Base-by-base conservation (phyloP, 1,140 invertebrate genomes). In the Himalopsyche phryganea region DNA sequence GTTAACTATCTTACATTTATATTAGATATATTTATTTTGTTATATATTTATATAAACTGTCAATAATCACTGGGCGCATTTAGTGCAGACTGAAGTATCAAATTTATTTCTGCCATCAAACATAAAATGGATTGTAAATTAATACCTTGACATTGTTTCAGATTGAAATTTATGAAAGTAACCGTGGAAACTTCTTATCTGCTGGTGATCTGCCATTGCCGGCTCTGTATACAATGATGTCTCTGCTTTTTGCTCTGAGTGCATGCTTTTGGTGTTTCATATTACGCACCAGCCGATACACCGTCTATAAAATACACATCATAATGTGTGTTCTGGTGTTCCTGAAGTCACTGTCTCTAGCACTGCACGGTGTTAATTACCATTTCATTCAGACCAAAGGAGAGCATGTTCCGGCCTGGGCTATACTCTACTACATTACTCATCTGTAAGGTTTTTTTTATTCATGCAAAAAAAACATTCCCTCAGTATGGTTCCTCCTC, bases 181-280 rank as follows among this genome's bases (percentile, higher is more conserved):
- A 96, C 69, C 80, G 81, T 47, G 83, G 86, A 18, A 98, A 94
- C 71, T 98, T 88, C 68, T 76, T 99, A 13, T 98, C 96, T n/a
- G 96, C 96, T 6, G 96, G 95, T 1, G 93, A 98, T 76, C 96
- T 98, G 84, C 95, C 95, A 0, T 77, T 98, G 40, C 96, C 96
- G 0, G 85, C 87, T 9, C 70, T 99, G 0, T 98, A 96, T 71
- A 91, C 94, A 60, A 87, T 90, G 77, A 91, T 97, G 86, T 88
- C 92, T 2, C 71, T 96, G 6, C 71, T 97, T 14, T 98, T 96
- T 75, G 90, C 96, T 54, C 68, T 96, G 3, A 88, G 91, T 7
- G 93, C 91, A 0, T 83, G 88, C 45, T 87, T 97, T 59, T 99
- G 97, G 96, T 85, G 94, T 3, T 91, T 90, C 66, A 87, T 97